Conservation (phyloP, 2,888 invertebrate genomes). For the Sympetrum striolatum region DNA sequence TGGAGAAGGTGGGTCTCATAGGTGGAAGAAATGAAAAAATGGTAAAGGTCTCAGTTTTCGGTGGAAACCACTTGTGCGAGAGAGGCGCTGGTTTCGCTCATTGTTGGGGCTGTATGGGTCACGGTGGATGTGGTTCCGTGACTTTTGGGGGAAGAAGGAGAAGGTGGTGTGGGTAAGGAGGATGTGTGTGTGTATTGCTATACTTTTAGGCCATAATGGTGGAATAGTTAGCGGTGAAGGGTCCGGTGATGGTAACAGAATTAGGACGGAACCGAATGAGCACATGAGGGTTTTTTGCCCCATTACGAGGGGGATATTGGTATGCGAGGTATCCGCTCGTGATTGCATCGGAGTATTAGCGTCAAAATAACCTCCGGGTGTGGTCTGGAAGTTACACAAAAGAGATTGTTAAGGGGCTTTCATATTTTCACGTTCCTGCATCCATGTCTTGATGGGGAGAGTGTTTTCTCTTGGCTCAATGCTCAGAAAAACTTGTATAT, state of each 20-base stretch:
- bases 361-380: too few relatives aligned
- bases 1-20: not conserved
- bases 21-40: not conserved
- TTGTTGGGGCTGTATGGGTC: not conserved
- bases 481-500: too few relatives aligned
- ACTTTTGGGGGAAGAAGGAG: not conserved
- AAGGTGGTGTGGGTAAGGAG: not conserved
- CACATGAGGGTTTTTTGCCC: not conserved
- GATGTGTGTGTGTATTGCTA: not conserved
- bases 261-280: not conserved
- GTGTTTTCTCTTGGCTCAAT: too few relatives aligned
- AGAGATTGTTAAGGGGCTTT: too few relatives aligned
- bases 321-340: too few relatives aligned
- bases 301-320: too few relatives aligned
- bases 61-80: not conserved
- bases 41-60: not conserved
- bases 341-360: too few relatives aligned
- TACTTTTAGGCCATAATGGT: not conserved
- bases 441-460: too few relatives aligned
- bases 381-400: too few relatives aligned
- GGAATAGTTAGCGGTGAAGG: not conserved
- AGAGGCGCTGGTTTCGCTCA: not conserved
- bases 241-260: not conserved
- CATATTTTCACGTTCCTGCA: too few relatives aligned
- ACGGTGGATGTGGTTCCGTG: not conserved